Evolutionary conservation across 2,797 vertebrate genomes (phyloP).

Genomic region (Brachyalestes nurse): DNA sequence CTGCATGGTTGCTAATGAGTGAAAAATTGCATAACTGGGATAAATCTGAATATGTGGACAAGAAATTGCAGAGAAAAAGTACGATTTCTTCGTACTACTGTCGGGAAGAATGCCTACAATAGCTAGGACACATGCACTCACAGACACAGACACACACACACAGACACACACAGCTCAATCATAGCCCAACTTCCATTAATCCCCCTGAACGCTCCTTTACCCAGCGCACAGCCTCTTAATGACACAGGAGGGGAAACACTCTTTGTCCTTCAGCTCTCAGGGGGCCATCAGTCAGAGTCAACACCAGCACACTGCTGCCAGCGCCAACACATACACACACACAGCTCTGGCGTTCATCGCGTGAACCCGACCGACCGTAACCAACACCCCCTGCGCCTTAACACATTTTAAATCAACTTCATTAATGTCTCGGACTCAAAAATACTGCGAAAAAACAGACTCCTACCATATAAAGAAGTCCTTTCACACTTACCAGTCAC

Average conservation of each 20-base stretch:
- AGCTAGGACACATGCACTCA: not conserved
- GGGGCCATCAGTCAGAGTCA: conserved; percentile 52
- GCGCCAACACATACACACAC: conserved; percentile 8
- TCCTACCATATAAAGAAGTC: not conserved
- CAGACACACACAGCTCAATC: conserved; percentile 3
- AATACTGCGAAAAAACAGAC: not conserved
- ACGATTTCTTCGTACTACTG: not conserved
- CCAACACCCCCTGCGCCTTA: not conserved
- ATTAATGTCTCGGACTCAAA: not conserved
- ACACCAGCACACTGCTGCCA: conserved; percentile 23
- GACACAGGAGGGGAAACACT: conserved; percentile 47
- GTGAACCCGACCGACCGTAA: not conserved
- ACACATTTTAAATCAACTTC: not conserved
- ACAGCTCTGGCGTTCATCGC: not conserved
- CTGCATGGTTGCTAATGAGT: not conserved
- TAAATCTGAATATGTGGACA: not conserved
- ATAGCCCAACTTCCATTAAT: conserved; percentile 33
- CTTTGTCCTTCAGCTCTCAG: conserved; percentile 63
- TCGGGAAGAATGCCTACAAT: not conserved
- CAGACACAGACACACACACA: conserved; percentile 17
- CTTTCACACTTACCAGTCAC: no score
- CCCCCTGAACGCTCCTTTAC: conserved; percentile 23
- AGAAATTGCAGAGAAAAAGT: not conserved
- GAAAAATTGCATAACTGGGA: not conserved
- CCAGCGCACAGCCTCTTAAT: conserved; percentile 30